Percentiles rank a stretch among this genome's conserved stretches.
phyloP scores from a whole-genome alignment of 2,113 vertebrate genomes.

The Caracal caracal region DNA sequence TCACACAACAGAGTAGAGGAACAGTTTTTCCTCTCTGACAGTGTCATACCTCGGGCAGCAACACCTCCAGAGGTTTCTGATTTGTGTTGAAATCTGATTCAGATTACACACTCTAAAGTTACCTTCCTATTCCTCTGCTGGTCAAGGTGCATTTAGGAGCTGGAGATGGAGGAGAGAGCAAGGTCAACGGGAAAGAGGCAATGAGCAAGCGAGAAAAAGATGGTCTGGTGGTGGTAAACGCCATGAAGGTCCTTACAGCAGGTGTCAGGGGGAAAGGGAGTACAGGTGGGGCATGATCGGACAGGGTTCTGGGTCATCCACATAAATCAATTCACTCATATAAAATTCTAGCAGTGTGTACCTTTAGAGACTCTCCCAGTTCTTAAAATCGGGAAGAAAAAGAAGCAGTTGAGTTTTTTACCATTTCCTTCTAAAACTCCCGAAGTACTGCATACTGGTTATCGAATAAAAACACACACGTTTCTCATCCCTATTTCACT shows the following conservation, averaged over 20 bases:
- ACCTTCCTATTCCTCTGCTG: neutral
- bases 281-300: neutral
- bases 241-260: neutral
- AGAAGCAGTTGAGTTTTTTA: neutral
- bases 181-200: neutral
- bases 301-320: neutral
- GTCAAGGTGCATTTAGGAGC: neutral
- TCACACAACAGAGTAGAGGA: neutral
- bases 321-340: neutral
- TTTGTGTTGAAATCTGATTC: neutral
- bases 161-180: neutral
- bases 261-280: neutral
- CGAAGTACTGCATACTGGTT: neutral
- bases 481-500: neutral
- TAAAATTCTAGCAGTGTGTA: neutral
- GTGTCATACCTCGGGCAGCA: neutral
- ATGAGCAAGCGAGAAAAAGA: neutral
- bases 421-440: neutral
- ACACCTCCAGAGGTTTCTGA: neutral
- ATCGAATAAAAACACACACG: neutral
- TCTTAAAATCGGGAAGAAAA: neutral
- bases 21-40: neutral
- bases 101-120: neutral
- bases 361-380: neutral
- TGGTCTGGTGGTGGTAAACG: neutral